These are phyloP conservation scores for Quiscalus mexicanus DNA, from an alignment of 2,113 vertebrate genomes.

Conservation along the genomic window DNA sequence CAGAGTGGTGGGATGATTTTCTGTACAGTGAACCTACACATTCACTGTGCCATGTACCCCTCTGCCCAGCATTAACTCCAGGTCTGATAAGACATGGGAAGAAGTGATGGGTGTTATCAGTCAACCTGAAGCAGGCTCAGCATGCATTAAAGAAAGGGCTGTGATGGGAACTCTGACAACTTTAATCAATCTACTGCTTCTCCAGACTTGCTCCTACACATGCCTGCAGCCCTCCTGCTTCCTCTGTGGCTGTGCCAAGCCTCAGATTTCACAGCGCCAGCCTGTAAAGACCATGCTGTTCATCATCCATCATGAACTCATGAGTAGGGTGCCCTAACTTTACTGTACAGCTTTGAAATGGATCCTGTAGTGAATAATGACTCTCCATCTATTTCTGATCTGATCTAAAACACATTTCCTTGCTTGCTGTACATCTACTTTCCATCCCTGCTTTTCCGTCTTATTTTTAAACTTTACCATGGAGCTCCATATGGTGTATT, in stretches of 20 bases:
- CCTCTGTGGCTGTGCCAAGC: slow-evolving; percentile 57
- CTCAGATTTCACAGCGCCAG: slow-evolving; percentile 41
- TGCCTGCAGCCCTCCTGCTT: slow-evolving; percentile 38
- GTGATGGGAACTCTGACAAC: slow-evolving; percentile 36
- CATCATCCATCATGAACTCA: slow-evolving; percentile 38
- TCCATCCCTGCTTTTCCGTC: slow-evolving; percentile 19
- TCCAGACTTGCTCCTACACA: slow-evolving; percentile 47
- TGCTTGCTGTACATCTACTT: background rate
- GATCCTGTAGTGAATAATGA: slow-evolving; percentile 23
- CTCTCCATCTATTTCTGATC: slow-evolving; percentile 35
- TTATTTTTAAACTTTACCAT: slow-evolving; percentile 39
- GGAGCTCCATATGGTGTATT: background rate
- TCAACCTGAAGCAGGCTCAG: slow-evolving; percentile 9
- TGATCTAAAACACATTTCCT: slow-evolving; percentile 57
- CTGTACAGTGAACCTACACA: background rate
- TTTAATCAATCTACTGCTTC: slow-evolving; percentile 45
- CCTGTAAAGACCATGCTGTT: slow-evolving; percentile 52
- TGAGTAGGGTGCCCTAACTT: slow-evolving; percentile 10
- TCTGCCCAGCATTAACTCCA: background rate
- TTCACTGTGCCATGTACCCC: background rate
- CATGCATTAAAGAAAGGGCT: slow-evolving; percentile 6
- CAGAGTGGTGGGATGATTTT: background rate
- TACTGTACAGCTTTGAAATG: slow-evolving; percentile 38
- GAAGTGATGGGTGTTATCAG: background rate
- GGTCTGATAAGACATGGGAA: background rate